A percentile compares a stretch with the other conserved stretches of the same genome.
phyloP scores from a whole-genome alignment of 2,113 vertebrate genomes.

The Macroglossus sobrinus region DNA sequence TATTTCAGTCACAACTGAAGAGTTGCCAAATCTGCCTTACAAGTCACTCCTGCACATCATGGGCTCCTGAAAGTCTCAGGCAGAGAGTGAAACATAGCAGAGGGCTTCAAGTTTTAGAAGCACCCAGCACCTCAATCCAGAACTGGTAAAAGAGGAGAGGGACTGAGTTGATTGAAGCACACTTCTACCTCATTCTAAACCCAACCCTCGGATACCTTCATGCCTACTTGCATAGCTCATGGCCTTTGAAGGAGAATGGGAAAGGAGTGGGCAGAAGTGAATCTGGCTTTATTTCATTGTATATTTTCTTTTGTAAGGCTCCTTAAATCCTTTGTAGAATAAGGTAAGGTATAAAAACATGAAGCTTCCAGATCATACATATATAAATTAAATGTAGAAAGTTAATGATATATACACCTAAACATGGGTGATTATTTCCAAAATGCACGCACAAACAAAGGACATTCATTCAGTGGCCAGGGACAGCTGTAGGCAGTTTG shows the following conservation, averaged over 20 bases:
- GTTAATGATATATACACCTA: background rate
- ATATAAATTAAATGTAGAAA: background rate
- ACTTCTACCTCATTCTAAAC: background rate
- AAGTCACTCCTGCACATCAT: no score
- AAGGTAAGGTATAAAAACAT: background rate
- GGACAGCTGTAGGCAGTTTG: background rate
- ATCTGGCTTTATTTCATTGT: background rate
- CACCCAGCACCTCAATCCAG: background rate
- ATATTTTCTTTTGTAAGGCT: background rate
- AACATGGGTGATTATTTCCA: no score
- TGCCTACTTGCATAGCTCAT: accelerated
- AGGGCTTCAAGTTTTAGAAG: background rate
- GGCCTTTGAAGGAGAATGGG: background rate
- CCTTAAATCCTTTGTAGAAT: background rate
- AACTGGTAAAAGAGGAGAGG: background rate
- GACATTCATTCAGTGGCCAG: background rate
- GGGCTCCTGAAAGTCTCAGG: background rate
- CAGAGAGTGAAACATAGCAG: background rate
- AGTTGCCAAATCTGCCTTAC: background rate
- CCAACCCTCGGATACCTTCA: background rate
- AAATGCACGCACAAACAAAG: background rate
- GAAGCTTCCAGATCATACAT: background rate
- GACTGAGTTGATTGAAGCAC: background rate
- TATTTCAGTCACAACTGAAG: background rate
- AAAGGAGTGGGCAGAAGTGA: background rate